phyloP scores from a whole-genome alignment of 2,888 invertebrate genomes.

The Pegoplata infirma region DNA sequence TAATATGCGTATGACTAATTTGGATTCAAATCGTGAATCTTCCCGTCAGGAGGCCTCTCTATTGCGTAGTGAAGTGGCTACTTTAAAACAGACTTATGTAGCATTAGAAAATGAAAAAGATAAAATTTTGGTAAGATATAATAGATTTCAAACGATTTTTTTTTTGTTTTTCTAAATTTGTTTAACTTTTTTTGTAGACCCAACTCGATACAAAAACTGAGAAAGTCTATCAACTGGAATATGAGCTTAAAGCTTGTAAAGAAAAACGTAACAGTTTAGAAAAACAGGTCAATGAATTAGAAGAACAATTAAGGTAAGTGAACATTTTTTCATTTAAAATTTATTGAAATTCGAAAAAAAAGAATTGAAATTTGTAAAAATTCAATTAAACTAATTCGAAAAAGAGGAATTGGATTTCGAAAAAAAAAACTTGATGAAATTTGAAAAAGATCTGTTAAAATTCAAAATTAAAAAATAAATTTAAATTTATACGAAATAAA shows the following conservation, averaged over 20 bases:
- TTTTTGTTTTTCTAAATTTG: neutral
- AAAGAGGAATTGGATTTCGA: no score
- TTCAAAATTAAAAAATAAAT: no score
- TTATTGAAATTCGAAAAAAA: no score
- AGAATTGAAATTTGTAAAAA: no score
- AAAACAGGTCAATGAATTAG: constrained; percentile 80
- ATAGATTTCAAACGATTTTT: no score
- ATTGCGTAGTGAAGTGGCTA: constrained; percentile 82
- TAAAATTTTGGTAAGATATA: constrained; percentile 80
- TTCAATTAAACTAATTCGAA: no score
- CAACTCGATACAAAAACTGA: constrained; percentile 87
- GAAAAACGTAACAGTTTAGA: constrained; percentile 80
- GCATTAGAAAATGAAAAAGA: constrained; percentile 87
- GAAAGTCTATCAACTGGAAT: constrained; percentile 82
- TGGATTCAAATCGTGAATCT: constrained; percentile 81
- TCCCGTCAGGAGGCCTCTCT: constrained; percentile 81
- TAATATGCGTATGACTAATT: constrained; percentile 80
- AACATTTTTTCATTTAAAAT: constrained; percentile 6
- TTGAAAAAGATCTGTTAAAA: no score
- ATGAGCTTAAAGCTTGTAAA: constrained; percentile 82
- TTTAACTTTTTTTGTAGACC: constrained; percentile 72
- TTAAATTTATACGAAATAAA: no score
- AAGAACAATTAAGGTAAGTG: constrained; percentile 80
- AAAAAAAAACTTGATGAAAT: no score
- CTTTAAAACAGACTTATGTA: constrained; percentile 82